Conservation (phyloP, 2,888 invertebrate species). For the Dryadula phaetusa region DNA sequence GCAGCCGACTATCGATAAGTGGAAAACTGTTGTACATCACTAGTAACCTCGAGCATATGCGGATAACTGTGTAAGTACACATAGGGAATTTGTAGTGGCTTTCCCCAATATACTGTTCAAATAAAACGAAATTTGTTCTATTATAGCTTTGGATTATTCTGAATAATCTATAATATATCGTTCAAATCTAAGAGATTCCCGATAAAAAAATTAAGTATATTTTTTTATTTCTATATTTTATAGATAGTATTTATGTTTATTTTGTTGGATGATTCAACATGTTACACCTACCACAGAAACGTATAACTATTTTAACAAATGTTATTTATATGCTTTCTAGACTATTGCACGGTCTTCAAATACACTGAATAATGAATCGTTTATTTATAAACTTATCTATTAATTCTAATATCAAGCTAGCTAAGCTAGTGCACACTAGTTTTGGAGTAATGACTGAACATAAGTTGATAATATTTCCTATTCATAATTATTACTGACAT, state of each 20-base stretch:
- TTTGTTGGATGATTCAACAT: background rate
- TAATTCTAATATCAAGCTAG: background rate
- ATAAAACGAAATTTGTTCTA: background rate
- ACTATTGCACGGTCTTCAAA: background rate
- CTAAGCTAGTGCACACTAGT: background rate
- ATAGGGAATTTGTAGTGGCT: conserved; percentile 22
- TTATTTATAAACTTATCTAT: background rate
- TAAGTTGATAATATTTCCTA: background rate
- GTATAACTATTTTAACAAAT: background rate
- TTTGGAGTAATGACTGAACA: background rate
- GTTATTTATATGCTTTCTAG: background rate
- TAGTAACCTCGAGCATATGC: conserved; percentile 47
- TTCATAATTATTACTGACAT: background rate
- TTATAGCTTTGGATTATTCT: background rate
- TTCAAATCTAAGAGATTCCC: no score
- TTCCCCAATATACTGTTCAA: background rate
- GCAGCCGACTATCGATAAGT: conserved; percentile 58
- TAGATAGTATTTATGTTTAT: background rate
- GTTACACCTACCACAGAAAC: background rate
- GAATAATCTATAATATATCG: no score
- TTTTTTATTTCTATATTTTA: no score
- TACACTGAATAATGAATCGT: background rate
- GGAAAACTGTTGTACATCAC: conserved; percentile 54
- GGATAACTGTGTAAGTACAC: conserved; percentile 37
- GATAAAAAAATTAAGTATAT: no score